Evolutionary conservation across 2,888 invertebrate species (phyloP).

Genomic region (Platypus cylindrus): DNA sequence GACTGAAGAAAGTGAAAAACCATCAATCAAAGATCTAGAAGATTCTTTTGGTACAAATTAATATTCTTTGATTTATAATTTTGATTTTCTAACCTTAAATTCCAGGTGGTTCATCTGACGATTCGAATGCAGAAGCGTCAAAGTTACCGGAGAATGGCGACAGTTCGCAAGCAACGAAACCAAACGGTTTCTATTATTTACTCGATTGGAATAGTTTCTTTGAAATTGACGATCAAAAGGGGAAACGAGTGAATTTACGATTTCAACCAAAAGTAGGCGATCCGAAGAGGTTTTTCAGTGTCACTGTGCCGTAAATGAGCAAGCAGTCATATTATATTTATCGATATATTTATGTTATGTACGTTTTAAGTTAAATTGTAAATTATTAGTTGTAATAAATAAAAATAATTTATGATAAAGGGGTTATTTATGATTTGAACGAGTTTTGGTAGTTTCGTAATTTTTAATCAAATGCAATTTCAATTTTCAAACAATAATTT

Average conservation of each 20-base stretch:
- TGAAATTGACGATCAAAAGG: slow-evolving; percentile 65
- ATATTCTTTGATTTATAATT: background rate
- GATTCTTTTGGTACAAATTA: slow-evolving; percentile 59
- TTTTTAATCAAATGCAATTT: too few species aligned
- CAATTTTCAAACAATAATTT: too few species aligned
- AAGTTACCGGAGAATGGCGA: too few species aligned
- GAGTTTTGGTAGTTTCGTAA: too few species aligned
- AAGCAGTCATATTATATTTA: too few species aligned
- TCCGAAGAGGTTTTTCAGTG: slow-evolving; percentile 61
- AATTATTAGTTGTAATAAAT: too few species aligned
- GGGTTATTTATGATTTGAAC: too few species aligned
- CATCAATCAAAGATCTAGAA: slow-evolving; percentile 54
- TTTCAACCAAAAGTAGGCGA: slow-evolving; percentile 73
- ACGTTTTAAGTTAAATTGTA: too few species aligned
- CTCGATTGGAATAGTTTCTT: slow-evolving; percentile 79
- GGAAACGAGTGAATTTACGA: slow-evolving; percentile 60
- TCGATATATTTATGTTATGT: too few species aligned
- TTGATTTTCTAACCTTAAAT: background rate
- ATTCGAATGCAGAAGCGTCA: too few species aligned
- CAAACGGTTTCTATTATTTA: slow-evolving; percentile 72
- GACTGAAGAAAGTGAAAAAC: slow-evolving; percentile 28
- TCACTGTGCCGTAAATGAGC: slow-evolving; percentile 56
- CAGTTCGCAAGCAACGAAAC: slow-evolving; percentile 53
- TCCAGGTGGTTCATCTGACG: slow-evolving; percentile 10
- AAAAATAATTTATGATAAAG: too few species aligned